phyloP scores from a whole-genome alignment of 2,797 vertebrate species.

The Oryzias sinensis region DNA sequence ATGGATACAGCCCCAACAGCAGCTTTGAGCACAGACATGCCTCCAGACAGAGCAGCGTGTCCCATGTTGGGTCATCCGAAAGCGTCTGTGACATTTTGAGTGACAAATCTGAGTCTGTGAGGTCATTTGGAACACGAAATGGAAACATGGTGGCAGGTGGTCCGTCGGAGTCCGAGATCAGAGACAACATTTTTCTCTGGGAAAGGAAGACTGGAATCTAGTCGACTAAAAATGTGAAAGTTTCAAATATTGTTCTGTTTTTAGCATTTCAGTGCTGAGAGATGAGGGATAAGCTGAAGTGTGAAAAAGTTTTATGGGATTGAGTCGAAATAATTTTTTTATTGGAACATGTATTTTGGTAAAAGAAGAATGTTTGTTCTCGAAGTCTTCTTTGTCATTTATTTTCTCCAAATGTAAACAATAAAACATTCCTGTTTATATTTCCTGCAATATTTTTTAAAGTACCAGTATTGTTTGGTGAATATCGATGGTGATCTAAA shows the following conservation, averaged over 20 bases:
- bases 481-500: no score
- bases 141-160: constrained; percentile 14
- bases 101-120: constrained; percentile 48
- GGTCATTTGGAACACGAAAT: constrained; percentile 33
- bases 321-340: constrained; percentile 24
- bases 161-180: constrained; percentile 40
- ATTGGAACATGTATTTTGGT: constrained; percentile 10
- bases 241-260: no score
- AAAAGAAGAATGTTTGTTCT: no score
- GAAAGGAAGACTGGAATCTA: constrained; percentile 34
- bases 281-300: not conserved
- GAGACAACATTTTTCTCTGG: constrained; percentile 16
- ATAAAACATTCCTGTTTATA: no score
- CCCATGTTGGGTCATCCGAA: constrained; percentile 24
- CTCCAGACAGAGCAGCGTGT: constrained; percentile 35
- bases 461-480: no score
- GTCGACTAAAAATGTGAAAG: constrained; percentile 1
- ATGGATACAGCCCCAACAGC: constrained; percentile 38
- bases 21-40: constrained; percentile 27
- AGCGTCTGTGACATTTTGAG: constrained; percentile 56
- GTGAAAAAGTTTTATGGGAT: constrained; percentile 11
- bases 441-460: no score
- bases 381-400: no score
- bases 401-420: no score
- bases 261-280: not conserved